A percentile compares a stretch with the other conserved stretches of the same genome.
Conservation (phyloP, 2,888 invertebrate genomes). For the Drosophila limbata region DNA sequence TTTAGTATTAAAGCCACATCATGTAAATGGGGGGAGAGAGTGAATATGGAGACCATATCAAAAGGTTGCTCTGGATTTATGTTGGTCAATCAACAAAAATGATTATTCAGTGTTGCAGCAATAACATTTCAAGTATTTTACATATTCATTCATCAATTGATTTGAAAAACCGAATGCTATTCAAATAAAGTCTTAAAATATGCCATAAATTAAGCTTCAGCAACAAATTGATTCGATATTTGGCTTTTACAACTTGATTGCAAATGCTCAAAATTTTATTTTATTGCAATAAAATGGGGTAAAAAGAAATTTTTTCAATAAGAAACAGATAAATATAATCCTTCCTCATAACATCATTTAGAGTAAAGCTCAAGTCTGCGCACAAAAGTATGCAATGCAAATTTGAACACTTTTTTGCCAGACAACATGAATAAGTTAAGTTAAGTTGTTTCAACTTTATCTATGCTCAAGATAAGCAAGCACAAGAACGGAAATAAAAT, state of each 20-base stretch:
- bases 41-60: constrained; percentile 27
- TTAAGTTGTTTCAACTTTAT: constrained; percentile 24
- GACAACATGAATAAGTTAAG: constrained; percentile 36
- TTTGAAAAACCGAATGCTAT: constrained; percentile 35
- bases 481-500: constrained; percentile 20
- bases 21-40: constrained; percentile 50
- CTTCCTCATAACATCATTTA: not conserved
- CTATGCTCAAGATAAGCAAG: constrained; percentile 23
- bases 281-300: not conserved
- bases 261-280: constrained; percentile 5
- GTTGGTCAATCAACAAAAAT: constrained; percentile 47
- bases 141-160: constrained; percentile 44
- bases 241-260: constrained; percentile 10
- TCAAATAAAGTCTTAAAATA: constrained; percentile 45
- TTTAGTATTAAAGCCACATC: constrained; percentile 47
- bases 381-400: constrained; percentile 52
- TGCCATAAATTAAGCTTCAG: constrained; percentile 23
- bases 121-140: constrained; percentile 35
- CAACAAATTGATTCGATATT: constrained; percentile 22
- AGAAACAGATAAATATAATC: too few relatives aligned
- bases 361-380: not conserved
- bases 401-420: constrained; percentile 18
- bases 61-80: constrained; percentile 52
- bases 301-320: not conserved
- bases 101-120: constrained; percentile 38